A percentile compares a stretch with the other conserved stretches of the same genome.
Conservation (phyloP, 2,888 invertebrate species). For the Andrena minutula region DNA sequence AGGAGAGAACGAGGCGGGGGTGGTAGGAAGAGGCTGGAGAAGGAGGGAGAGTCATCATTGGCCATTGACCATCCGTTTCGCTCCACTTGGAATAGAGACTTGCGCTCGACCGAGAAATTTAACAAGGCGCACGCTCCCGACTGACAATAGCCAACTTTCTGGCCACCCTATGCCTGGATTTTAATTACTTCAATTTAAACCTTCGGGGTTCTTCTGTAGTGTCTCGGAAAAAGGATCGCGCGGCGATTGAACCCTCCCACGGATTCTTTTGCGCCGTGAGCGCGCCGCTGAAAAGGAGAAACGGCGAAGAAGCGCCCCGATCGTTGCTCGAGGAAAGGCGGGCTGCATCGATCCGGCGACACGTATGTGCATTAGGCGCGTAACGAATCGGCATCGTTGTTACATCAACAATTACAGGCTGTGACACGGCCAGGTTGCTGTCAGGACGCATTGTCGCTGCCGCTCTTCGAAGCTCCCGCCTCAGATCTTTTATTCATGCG, state of each 20-base stretch:
- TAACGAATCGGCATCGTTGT: slow-evolving; percentile 27
- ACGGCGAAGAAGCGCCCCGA: not conserved
- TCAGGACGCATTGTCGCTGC: slow-evolving; percentile 42
- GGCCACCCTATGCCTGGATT: slow-evolving; percentile 63
- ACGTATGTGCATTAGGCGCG: not conserved
- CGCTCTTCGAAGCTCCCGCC: slow-evolving; percentile 15
- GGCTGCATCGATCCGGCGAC: not conserved
- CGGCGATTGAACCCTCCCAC: slow-evolving; percentile 23
- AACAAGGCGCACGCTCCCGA: slow-evolving; percentile 75
- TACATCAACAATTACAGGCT: slow-evolving; percentile 40
- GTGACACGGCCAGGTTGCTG: slow-evolving; percentile 25
- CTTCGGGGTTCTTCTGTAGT: not conserved
- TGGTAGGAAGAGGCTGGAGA: slow-evolving; percentile 39
- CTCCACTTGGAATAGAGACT: slow-evolving; percentile 75
- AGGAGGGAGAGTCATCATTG: slow-evolving; percentile 64
- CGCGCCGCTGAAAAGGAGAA: not conserved
- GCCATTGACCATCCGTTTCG: slow-evolving; percentile 76
- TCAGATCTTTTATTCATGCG: slow-evolving; percentile 66
- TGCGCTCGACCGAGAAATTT: slow-evolving; percentile 78
- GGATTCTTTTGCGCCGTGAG: not conserved
- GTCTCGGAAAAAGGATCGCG: not conserved
- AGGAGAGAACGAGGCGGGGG: slow-evolving; percentile 18
- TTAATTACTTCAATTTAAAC: slow-evolving; percentile 80
- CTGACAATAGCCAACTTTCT: slow-evolving; percentile 73
- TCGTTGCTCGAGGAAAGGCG: not conserved